These are phyloP conservation scores for Coturnix japonica DNA, from an alignment of 2,113 vertebrate species.

Conservation along the genomic window DNA sequence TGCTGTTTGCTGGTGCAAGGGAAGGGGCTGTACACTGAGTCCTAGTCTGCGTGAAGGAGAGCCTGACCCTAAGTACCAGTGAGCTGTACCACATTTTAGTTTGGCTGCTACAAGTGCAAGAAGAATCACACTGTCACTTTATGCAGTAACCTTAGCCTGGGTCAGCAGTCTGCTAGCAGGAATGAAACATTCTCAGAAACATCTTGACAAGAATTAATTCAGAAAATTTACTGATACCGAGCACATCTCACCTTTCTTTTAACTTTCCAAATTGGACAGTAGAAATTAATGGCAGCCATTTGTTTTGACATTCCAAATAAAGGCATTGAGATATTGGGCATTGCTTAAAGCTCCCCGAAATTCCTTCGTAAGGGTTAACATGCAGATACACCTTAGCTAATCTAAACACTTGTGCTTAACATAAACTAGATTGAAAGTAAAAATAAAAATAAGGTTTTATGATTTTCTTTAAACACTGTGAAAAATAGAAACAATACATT, in stretches of 20 bases:
- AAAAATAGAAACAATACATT: not conserved
- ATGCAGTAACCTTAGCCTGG: not conserved
- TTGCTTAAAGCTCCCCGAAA: not conserved
- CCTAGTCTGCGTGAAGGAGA: constrained; percentile 1
- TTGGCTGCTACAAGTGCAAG: not conserved
- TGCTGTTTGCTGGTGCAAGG: not conserved
- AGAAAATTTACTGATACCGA: not conserved
- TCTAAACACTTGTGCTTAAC: rapidly evolving
- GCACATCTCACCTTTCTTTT: not conserved
- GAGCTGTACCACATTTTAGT: not conserved
- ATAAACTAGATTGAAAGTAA: not conserved
- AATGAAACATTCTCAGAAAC: not conserved
- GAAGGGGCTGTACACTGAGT: not conserved
- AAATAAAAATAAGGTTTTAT: not conserved
- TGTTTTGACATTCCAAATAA: not conserved
- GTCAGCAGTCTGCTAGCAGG: not conserved
- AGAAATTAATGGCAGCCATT: not conserved
- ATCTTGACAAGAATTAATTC: not conserved
- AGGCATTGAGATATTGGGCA: not conserved
- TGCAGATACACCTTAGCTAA: rapidly evolving
- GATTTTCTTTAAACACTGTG: not conserved
- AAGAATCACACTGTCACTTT: not conserved
- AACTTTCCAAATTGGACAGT: not conserved
- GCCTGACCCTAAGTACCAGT: not conserved
- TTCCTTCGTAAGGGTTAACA: not conserved